Evolutionary conservation across 2,888 invertebrate species (phyloP), one percentile per base, ranked within the genome.

Genomic region (Ypsolopha sequella): DNA sequence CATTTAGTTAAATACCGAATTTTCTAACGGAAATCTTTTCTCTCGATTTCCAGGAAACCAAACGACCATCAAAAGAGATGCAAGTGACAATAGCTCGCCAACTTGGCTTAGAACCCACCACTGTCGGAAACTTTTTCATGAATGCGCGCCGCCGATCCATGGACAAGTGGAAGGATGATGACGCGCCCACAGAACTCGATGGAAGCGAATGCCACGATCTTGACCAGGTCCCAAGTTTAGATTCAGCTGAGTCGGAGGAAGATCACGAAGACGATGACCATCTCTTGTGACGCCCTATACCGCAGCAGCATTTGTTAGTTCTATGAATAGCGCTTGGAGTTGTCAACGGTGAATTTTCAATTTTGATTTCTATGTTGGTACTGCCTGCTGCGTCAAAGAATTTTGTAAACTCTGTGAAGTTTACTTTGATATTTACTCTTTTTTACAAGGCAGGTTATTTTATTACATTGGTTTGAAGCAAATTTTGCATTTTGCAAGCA

Each of bases 101-200:
- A 77, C 88, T 99, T 65, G 98, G 98, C 56, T 89, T 99, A 60
- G 98, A 98, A 76, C 97, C 98, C 51, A 97, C 97, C 51, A 99
- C 99, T 9, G 98, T 99, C 54, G 98, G 99, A 49, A 99, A 99
- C 81, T 99, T 99, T 90, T 99, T 99, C 88, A 99, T 99, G 99
- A 99, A 99, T 82, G 99, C 99, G n/a, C 90, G 99, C 55, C 91
- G 99, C 63, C 91, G 99, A 60, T 95, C 95, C 3, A 95, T 95
- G 95, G 99, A 99, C 85, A 99, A 98, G 72, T 99, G 98, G 98
- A 95, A 96, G 77, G 98, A 98, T 71, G 97, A 97, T 67, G 96
- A 93, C 62, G 93, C 92, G 51, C 91, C 91, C 0, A 79, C 73
- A 1, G 87, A 87, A 1, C 65, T 89, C 52, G 90, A 90, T 66